Conservation (phyloP, 2,888 invertebrate species). For the Agelastica alni region DNA sequence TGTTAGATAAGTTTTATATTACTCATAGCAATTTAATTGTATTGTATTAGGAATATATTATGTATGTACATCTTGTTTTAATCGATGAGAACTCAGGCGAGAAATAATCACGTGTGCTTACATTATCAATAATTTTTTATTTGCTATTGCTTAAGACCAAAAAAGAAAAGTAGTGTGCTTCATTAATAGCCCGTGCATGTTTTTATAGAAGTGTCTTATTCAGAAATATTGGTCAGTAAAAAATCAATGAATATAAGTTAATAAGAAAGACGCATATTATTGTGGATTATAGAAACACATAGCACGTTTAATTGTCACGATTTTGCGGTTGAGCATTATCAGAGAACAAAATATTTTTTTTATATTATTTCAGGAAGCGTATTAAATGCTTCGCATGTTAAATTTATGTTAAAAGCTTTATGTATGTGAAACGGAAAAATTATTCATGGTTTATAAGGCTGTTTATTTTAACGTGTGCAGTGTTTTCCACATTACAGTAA, state of each 20-base stretch:
- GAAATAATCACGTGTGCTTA: conserved; percentile 10
- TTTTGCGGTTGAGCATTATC: too few relatives aligned
- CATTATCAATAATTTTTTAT: conserved; percentile 1
- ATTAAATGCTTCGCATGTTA: too few relatives aligned
- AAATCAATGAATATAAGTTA: not conserved
- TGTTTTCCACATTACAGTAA: too few relatives aligned
- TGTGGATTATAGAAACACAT: too few relatives aligned
- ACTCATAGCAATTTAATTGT: conserved; percentile 18
- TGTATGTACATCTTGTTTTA: conserved; percentile 16
- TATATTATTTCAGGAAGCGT: too few relatives aligned
- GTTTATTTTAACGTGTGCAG: too few relatives aligned
- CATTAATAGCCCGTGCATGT: conserved; percentile 12
- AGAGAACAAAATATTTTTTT: too few relatives aligned
- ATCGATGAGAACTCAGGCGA: conserved; percentile 6
- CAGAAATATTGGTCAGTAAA: conserved; percentile 1
- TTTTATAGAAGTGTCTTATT: conserved; percentile 12
- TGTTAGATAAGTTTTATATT: conserved; percentile 22
- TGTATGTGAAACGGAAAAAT: too few relatives aligned
- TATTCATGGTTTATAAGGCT: too few relatives aligned
- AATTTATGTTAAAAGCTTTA: too few relatives aligned
- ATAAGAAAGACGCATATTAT: not conserved
- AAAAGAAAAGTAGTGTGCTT: conserved; percentile 16
- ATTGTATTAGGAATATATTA: conserved; percentile 8
- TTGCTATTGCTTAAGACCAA: conserved; percentile 13
- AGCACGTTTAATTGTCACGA: too few relatives aligned